phyloP scores from a whole-genome alignment of 2,797 vertebrate genomes.

The Oreonectes daqikongensis region DNA sequence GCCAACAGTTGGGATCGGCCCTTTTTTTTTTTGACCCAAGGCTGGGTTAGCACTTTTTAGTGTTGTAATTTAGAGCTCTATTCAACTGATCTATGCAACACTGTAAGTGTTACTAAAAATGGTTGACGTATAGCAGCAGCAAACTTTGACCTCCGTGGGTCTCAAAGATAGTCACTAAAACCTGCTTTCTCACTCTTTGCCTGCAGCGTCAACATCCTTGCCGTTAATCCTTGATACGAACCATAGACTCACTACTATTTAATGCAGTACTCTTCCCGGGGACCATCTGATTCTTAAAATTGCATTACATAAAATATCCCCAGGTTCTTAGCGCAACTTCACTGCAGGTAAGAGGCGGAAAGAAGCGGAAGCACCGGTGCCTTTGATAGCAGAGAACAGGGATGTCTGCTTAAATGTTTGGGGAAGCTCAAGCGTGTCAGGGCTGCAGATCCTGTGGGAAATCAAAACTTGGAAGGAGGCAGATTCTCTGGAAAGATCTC shows the following conservation, averaged over 20 bases:
- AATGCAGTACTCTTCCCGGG: slow-evolving; percentile 20
- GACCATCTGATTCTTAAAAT: slow-evolving; percentile 40
- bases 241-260: slow-evolving; percentile 31
- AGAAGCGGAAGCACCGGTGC: slow-evolving; percentile 24
- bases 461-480: slow-evolving; percentile 71
- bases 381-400: slow-evolving; percentile 55
- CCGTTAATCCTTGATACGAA: slow-evolving; percentile 29
- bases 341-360: slow-evolving; percentile 25
- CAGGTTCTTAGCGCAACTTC: slow-evolving; percentile 46
- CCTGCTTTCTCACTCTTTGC: slow-evolving; percentile 34
- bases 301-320: slow-evolving; percentile 28
- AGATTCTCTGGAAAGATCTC: slow-evolving; percentile 68
- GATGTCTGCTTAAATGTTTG: slow-evolving; percentile 70
- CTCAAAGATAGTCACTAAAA: slow-evolving; percentile 31
- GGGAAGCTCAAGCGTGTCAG: slow-evolving; percentile 73
- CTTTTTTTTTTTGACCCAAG: too few species aligned
- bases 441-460: slow-evolving; percentile 75
- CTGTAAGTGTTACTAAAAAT: slow-evolving; percentile 54
- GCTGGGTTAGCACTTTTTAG: too few species aligned
- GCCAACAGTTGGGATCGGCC: too few species aligned
- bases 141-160: slow-evolving; percentile 56
- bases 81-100: too few species aligned
- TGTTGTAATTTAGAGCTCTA: too few species aligned
- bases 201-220: slow-evolving; percentile 44
- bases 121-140: slow-evolving; percentile 22